Evolutionary conservation across 64 coral and sea anemone genomes (phyloP), one percentile per base, ranked within the genome.

Genomic region (Porites australiensis): DNA sequence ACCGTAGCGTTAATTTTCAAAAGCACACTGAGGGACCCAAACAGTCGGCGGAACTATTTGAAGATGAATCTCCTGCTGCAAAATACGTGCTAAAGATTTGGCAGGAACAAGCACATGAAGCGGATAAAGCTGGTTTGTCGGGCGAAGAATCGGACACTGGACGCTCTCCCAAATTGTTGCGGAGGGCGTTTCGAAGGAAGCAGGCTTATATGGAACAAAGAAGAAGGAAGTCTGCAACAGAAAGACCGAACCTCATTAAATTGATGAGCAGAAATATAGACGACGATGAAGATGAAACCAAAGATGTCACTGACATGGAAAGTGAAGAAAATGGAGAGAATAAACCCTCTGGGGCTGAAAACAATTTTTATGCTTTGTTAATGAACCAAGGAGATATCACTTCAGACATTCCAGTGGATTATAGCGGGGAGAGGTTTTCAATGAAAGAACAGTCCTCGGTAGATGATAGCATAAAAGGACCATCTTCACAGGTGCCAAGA

Each of bases 131-230:
- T 83, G 80, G 61, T 5, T 83, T 45, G 62, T 84, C 81, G 18
- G 63, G 61, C 3, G 81, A 84, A 3, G 81, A 84, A 68, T 68
- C 14, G 8, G 81, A 84, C 5, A 19, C 45, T 5, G 8, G 61
- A 5, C 63, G 43, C 44, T 84, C 81, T 2, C 81, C 81, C 6
- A 70, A 84, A 52, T 19, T 49, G 13, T 18, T 19, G 46, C 43
- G 81, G 63, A 84, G 81, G 12, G 81, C 81, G 4, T 68, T 84
- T 50, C 22, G 48, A 6, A 84, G 81, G 49, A 84, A 84, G 48
- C 81, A 84, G 62, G 81, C 48, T 8, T 84, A 50, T n/a, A 51
- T 84, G 45, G 81, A 70, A 11, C 81, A 84, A 22, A 68, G 81
- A 84, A 67, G 81, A 48, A 84, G 47, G 44, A 64, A 48, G 6